These are phyloP conservation scores for Ceratina japonica DNA, from an alignment of 1,140 invertebrate species.

Conservation along the genomic window DNA sequence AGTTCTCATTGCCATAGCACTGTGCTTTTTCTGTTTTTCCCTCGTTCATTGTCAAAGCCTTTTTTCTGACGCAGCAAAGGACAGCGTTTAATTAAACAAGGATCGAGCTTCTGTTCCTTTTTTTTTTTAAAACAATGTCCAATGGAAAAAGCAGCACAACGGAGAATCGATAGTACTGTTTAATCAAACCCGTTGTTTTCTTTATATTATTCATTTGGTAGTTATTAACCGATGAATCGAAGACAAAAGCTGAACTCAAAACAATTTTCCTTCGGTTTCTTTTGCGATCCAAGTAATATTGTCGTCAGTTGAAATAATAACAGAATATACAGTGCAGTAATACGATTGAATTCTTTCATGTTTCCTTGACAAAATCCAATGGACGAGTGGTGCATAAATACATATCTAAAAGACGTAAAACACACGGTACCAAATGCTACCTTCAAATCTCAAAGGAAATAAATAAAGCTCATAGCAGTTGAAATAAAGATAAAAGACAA, in stretches of 20 bases:
- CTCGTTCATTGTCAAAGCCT: not conserved
- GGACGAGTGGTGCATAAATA: not conserved
- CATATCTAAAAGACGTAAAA: not conserved
- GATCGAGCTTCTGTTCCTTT: too few relatives aligned
- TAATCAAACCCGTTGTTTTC: not conserved
- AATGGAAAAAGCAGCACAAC: not conserved
- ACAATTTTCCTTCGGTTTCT: not conserved
- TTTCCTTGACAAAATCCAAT: not conserved
- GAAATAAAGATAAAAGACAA: not conserved
- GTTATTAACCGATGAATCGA: not conserved
- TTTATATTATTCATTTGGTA: not conserved
- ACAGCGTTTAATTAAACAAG: too few relatives aligned
- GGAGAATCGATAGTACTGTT: conserved; percentile 34
- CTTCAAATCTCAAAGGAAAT: not conserved
- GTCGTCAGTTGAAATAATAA: not conserved
- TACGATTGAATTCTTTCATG: not conserved
- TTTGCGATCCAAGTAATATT: not conserved
- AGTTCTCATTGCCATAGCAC: too few relatives aligned
- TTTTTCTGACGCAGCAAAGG: too few relatives aligned
- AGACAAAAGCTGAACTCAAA: not conserved
- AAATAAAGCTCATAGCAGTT: not conserved
- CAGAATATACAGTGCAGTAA: not conserved
- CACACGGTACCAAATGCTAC: not conserved
- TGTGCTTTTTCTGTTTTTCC: too few relatives aligned
- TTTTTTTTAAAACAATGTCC: conserved; percentile 8